Conservation (phyloP, 2,888 invertebrate species). For the Drosophila rellima region DNA sequence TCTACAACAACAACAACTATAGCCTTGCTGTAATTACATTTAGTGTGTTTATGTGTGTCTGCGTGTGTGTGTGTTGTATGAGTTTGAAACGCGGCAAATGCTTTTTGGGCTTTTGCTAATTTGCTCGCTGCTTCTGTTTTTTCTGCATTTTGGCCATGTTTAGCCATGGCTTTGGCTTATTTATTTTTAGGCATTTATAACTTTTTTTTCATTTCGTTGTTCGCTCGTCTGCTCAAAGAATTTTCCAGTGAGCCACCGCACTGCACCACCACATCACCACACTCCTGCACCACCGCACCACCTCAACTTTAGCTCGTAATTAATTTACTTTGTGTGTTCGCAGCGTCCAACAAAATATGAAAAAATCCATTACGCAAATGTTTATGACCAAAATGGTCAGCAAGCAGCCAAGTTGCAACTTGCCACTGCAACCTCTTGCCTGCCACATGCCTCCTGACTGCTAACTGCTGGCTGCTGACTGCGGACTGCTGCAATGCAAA, state of each 20-base stretch:
- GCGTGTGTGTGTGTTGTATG: slow-evolving; percentile 28
- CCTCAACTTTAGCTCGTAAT: slow-evolving; percentile 68
- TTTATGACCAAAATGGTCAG: slow-evolving; percentile 82
- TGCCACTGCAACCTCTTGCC: slow-evolving; percentile 11
- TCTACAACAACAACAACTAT: slow-evolving; percentile 43
- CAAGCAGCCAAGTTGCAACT: slow-evolving; percentile 25
- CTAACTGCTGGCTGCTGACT: not conserved
- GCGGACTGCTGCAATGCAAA: slow-evolving; percentile 64
- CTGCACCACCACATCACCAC: slow-evolving; percentile 14
- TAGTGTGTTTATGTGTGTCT: slow-evolving; percentile 17
- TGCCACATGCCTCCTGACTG: slow-evolving; percentile 1
- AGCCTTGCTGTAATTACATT: slow-evolving; percentile 77
- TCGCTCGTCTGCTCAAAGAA: slow-evolving; percentile 44
- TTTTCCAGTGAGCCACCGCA: slow-evolving; percentile 59
- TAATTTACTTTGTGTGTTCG: slow-evolving; percentile 81
- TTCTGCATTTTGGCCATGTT: slow-evolving; percentile 64
- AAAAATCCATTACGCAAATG: slow-evolving; percentile 83
- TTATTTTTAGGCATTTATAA: slow-evolving; percentile 77
- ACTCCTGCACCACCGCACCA: slow-evolving; percentile 15
- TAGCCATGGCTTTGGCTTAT: slow-evolving; percentile 64
- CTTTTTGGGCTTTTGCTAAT: slow-evolving; percentile 73
- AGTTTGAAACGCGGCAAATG: slow-evolving; percentile 59
- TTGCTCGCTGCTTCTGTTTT: slow-evolving; percentile 77
- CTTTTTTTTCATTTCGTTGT: slow-evolving; percentile 34
- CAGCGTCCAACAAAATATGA: slow-evolving; percentile 76